These are phyloP conservation scores for Belgica antarctica DNA, from an alignment of 2,888 invertebrate species.

Conservation along the genomic window DNA sequence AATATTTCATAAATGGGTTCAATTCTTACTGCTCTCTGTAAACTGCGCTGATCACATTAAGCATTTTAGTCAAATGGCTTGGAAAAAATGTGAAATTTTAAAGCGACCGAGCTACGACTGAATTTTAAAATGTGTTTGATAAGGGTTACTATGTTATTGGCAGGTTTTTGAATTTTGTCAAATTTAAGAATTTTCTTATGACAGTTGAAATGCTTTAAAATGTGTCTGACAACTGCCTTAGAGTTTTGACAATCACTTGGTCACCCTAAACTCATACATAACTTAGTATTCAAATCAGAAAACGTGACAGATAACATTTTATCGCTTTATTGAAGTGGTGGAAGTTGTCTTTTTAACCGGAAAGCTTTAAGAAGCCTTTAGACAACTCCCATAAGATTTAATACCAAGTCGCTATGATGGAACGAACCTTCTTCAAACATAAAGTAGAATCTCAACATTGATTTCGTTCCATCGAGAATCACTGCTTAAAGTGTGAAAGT, in stretches of 20 bases:
- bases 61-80: conserved; percentile 32
- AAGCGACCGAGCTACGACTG: not conserved
- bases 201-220: too few relatives aligned
- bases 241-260: too few relatives aligned
- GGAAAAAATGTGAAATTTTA: conserved; percentile 26
- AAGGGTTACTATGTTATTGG: too few relatives aligned
- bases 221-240: too few relatives aligned
- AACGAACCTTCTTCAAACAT: not conserved
- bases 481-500: conserved; percentile 37
- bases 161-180: too few relatives aligned
- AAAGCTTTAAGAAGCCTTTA: conserved; percentile 5
- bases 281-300: conserved; percentile 6
- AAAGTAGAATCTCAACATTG: not conserved
- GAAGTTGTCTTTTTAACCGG: too few relatives aligned
- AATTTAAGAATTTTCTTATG: too few relatives aligned
- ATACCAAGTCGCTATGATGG: not conserved
- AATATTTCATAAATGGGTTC: conserved; percentile 10
- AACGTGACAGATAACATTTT: not conserved
- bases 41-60: conserved; percentile 16
- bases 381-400: conserved; percentile 2
- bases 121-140: conserved; percentile 12
- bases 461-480: conserved; percentile 19
- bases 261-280: too few relatives aligned
- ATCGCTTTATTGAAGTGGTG: not conserved
- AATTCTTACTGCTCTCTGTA: not conserved